phyloP scores from a whole-genome alignment of 1,140 invertebrate species.

The Rhizoglyphus robini region DNA sequence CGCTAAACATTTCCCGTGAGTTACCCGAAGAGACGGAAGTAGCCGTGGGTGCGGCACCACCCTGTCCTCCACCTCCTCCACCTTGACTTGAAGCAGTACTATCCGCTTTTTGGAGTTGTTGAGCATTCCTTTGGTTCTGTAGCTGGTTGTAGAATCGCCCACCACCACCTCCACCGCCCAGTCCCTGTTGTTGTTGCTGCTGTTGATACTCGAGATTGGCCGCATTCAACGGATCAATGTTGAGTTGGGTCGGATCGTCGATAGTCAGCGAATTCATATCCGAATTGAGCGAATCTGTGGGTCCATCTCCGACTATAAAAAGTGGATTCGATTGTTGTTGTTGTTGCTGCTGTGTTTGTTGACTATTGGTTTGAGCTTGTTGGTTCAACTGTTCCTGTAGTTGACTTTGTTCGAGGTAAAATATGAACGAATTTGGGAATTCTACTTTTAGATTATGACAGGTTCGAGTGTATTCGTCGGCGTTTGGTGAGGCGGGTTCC shows the following conservation, averaged over 20 bases:
- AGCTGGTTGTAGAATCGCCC: not conserved
- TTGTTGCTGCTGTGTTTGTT: not conserved
- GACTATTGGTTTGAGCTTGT: not conserved
- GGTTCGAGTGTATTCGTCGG: not conserved
- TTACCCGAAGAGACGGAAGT: too few species aligned
- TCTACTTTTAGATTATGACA: slow-evolving; percentile 6
- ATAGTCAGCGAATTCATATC: slow-evolving; percentile 1
- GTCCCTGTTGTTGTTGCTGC: not conserved
- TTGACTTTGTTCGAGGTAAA: slow-evolving; percentile 8
- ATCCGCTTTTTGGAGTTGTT: not conserved
- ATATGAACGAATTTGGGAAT: slow-evolving; percentile 14
- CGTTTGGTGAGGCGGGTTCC: not conserved
- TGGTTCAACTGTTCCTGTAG: not conserved
- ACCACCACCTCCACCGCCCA: too few species aligned
- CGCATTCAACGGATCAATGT: not conserved
- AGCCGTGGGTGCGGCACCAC: too few species aligned
- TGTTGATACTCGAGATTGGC: slow-evolving; percentile 4
- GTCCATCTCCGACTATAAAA: not conserved
- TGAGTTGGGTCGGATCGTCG: not conserved
- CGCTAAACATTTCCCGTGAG: slow-evolving; percentile 3
- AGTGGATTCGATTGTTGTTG: not conserved
- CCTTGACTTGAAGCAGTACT: not conserved
- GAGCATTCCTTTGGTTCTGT: not conserved
- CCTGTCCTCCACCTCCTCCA: not conserved
- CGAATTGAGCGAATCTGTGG: slow-evolving; percentile 1